Evolutionary conservation across 2,113 vertebrate genomes (phyloP).

Genomic region (Dasypus novemcinctus): DNA sequence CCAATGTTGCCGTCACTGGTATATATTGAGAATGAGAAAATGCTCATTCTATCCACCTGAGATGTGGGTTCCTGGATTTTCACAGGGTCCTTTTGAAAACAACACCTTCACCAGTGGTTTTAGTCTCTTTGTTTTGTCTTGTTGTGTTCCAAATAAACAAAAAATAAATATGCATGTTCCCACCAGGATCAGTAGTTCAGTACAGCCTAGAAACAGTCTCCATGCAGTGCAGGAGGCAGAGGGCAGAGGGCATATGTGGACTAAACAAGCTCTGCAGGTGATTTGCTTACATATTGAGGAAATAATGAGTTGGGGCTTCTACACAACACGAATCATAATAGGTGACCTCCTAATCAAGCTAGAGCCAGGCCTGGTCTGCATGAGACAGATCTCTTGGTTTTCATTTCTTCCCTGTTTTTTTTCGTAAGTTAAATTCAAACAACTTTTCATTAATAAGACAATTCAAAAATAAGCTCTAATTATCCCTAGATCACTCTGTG

Average conservation of each 20-base stretch:
- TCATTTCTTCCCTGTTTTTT: background rate
- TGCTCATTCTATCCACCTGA: background rate
- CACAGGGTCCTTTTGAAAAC: background rate
- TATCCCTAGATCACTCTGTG: background rate
- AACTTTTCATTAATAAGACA: constrained; percentile 35
- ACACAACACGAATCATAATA: too few species aligned
- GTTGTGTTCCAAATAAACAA: constrained; percentile 33
- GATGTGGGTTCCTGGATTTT: background rate
- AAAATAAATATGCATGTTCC: constrained; percentile 37
- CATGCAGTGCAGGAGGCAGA: background rate
- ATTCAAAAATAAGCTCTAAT: constrained; percentile 51
- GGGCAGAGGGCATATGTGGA: background rate
- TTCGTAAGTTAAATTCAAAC: constrained; percentile 22
- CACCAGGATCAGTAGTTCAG: background rate
- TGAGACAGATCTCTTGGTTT: background rate
- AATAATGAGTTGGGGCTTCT: background rate
- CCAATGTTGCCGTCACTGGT: background rate
- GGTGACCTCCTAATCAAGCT: background rate
- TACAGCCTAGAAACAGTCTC: background rate
- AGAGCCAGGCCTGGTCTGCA: background rate
- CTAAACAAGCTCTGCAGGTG: background rate
- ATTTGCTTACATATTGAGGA: background rate
- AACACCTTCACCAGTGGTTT: background rate
- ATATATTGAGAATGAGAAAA: background rate
- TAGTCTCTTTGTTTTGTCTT: background rate